Conservation (phyloP, 2,888 invertebrate species). For the Drosophila prostipennis region DNA sequence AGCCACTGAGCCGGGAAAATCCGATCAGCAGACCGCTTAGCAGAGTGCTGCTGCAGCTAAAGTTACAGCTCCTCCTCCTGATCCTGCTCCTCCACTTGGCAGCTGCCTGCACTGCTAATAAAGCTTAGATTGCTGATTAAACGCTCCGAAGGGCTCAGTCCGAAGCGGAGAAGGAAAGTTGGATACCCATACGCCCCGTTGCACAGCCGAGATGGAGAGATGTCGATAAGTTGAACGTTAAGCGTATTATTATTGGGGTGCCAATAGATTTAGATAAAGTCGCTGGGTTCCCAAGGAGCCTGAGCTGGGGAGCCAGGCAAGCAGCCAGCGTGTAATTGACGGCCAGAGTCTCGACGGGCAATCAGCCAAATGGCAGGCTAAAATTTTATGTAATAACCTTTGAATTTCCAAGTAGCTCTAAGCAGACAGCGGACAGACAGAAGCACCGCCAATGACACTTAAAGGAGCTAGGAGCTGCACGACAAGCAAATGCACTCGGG, state of each 20-base stretch:
- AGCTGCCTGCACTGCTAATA: slow-evolving; percentile 72
- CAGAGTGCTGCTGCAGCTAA: slow-evolving; percentile 53
- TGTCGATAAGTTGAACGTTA: slow-evolving; percentile 71
- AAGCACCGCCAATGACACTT: slow-evolving; percentile 51
- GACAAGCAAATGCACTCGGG: slow-evolving; percentile 41
- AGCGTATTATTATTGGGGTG: slow-evolving; percentile 70
- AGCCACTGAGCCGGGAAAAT: slow-evolving; percentile 69
- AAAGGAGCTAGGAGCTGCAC: slow-evolving; percentile 43
- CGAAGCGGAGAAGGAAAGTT: slow-evolving; percentile 38
- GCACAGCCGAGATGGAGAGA: slow-evolving; percentile 54
- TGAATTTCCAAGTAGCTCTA: slow-evolving; percentile 73
- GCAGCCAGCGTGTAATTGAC: slow-evolving; percentile 29
- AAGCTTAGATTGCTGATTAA: slow-evolving; percentile 79
- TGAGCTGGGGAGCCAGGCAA: background rate
- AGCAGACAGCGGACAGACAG: slow-evolving; percentile 40
- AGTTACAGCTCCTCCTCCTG: slow-evolving; percentile 36
- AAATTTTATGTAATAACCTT: slow-evolving; percentile 80
- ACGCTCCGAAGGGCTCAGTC: slow-evolving; percentile 50
- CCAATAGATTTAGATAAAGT: slow-evolving; percentile 77
- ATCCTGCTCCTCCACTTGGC: slow-evolving; percentile 41
- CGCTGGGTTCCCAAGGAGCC: slow-evolving; percentile 8
- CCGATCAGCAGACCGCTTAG: slow-evolving; percentile 75
- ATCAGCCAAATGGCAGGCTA: slow-evolving; percentile 78
- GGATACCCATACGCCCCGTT: slow-evolving; percentile 70
- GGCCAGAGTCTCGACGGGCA: slow-evolving; percentile 55